phyloP scores from a whole-genome alignment of 2,113 vertebrate species.

The Aldabrachelys gigantea region DNA sequence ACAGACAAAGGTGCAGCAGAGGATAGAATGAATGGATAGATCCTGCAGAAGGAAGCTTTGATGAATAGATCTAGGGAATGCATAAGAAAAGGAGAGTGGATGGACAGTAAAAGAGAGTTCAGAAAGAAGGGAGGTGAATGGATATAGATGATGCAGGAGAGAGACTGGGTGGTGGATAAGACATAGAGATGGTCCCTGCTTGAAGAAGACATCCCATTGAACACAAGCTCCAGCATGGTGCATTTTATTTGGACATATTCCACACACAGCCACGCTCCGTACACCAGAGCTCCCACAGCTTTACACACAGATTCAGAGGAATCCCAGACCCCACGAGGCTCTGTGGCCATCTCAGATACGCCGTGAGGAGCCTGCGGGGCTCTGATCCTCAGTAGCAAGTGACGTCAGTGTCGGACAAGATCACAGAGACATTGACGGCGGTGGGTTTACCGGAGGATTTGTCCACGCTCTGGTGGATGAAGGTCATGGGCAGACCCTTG shows the following conservation, averaged over 20 bases:
- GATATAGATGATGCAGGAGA: not conserved
- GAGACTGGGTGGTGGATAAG: not conserved
- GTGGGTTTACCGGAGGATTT: slow-evolving; percentile 66
- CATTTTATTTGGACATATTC: not conserved
- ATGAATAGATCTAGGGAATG: not conserved
- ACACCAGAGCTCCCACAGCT: not conserved
- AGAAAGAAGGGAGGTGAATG: not conserved
- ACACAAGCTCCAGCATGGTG: too few relatives aligned
- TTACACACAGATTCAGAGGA: not conserved
- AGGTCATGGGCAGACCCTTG: slow-evolving; percentile 12
- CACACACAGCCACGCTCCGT: not conserved
- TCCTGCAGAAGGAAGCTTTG: not conserved
- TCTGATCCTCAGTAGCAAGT: slow-evolving; percentile 55
- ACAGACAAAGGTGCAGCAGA: not conserved
- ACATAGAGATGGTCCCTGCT: not conserved
- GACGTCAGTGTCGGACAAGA: slow-evolving; percentile 29
- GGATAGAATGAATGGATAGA: not conserved
- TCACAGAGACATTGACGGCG: slow-evolving; percentile 66
- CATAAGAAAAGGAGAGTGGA: not conserved
- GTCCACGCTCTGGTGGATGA: slow-evolving; percentile 66
- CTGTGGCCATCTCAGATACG: not conserved
- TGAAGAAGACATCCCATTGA: not conserved
- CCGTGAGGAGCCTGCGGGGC: not conserved
- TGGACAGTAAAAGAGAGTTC: not conserved
- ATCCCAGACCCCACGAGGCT: not conserved